Evolutionary conservation across 2,888 invertebrate species (phyloP).

Genomic region (Drosophila leonis): DNA sequence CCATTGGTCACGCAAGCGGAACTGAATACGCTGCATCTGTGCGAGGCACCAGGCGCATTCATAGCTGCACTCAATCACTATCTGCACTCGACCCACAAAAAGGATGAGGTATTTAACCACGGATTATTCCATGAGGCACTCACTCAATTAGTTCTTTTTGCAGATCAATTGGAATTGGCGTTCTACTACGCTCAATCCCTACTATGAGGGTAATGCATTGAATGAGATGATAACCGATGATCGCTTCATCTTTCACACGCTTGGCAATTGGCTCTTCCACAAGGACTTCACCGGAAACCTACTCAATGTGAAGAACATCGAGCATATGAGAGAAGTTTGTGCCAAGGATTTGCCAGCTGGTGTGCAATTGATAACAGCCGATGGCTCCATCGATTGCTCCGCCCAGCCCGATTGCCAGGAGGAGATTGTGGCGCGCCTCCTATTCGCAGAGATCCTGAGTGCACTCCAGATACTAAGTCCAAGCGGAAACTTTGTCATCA

Average conservation of each 20-base stretch:
- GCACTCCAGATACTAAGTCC: constrained; percentile 90
- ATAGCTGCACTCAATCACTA: constrained; percentile 94
- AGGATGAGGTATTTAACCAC: constrained; percentile 86
- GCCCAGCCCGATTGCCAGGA: constrained; percentile 95
- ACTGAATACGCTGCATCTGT: constrained; percentile 93
- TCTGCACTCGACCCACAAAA: constrained; percentile 87
- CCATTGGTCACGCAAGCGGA: constrained; percentile 86
- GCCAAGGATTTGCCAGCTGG: constrained; percentile 84
- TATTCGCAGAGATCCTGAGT: constrained; percentile 93
- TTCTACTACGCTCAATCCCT: constrained; percentile 95
- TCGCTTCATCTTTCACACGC: constrained; percentile 91
- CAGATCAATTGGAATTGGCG: constrained; percentile 92
- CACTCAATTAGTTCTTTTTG: constrained; percentile 20
- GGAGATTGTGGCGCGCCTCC: constrained; percentile 90
- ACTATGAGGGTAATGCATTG: constrained; percentile 94
- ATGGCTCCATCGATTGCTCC: constrained; percentile 96
- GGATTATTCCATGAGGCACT: too few species aligned
- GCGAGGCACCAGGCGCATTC: constrained; percentile 99
- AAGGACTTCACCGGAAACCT: constrained; percentile 94
- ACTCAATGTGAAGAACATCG: constrained; percentile 89
- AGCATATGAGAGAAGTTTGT: constrained; percentile 87
- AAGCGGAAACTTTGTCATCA: constrained; percentile 93
- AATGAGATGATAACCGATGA: constrained; percentile 91
- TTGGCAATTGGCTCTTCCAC: constrained; percentile 94
- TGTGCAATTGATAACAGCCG: constrained; percentile 93